These are phyloP conservation scores for Otis tarda DNA, from an alignment of 2,113 vertebrate genomes.

Conservation along the genomic window DNA sequence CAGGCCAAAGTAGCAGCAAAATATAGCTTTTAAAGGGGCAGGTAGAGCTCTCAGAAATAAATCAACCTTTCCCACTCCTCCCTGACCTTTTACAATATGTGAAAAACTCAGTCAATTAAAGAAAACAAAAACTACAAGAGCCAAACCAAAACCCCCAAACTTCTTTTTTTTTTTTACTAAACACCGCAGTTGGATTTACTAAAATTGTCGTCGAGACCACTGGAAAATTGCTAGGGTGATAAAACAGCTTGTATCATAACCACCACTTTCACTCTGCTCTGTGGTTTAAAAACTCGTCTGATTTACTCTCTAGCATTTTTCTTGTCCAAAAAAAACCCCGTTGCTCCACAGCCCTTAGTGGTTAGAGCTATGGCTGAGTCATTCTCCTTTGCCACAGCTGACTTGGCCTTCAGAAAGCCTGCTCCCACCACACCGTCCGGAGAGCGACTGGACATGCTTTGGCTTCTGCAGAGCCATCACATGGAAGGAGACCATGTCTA, in stretches of 20 bases:
- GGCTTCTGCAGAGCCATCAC: neutral
- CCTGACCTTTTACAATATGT: slow-evolving; percentile 47
- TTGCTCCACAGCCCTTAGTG: neutral
- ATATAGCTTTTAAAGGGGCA: slow-evolving; percentile 44
- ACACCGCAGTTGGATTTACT: slow-evolving; percentile 49
- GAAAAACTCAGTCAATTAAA: slow-evolving; percentile 58
- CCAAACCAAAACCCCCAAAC: neutral
- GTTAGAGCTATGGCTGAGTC: slow-evolving; percentile 25
- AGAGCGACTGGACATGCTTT: neutral
- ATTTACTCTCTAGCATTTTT: slow-evolving; percentile 47
- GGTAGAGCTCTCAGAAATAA: slow-evolving; percentile 35
- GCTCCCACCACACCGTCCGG: neutral
- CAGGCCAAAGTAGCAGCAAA: slow-evolving; percentile 43
- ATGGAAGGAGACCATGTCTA: neutral
- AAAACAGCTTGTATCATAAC: slow-evolving; percentile 54
- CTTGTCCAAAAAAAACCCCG: slow-evolving; percentile 45
- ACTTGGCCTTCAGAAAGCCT: neutral
- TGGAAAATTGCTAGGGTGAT: slow-evolving; percentile 58
- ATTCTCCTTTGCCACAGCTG: neutral
- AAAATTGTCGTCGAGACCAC: slow-evolving; percentile 48
- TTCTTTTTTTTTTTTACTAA: neutral
- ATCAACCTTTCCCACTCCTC: slow-evolving; percentile 41
- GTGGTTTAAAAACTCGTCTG: slow-evolving; percentile 62
- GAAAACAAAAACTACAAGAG: slow-evolving; percentile 20
- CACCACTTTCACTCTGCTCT: slow-evolving; percentile 32